Conservation (phyloP, 2,888 invertebrate genomes). For the Rhingia rostrata region DNA sequence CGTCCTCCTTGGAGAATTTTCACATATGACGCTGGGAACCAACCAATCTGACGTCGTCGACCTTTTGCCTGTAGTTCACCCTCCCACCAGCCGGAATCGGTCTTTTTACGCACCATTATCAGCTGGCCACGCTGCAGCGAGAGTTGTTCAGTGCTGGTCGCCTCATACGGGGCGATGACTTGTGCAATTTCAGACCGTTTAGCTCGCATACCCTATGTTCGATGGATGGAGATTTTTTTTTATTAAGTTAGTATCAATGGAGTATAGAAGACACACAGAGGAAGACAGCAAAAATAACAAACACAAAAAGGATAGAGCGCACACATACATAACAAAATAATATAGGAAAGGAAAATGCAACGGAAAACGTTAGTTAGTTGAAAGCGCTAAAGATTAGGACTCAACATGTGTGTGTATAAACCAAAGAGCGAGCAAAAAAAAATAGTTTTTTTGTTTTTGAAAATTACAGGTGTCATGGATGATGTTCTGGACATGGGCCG, state of each 20-base stretch:
- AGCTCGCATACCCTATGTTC: conserved; percentile 85
- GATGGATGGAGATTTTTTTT: conserved; percentile 10
- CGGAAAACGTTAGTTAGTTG: conserved; percentile 26
- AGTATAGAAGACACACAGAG: conserved; percentile 28
- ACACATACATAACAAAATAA: conserved; percentile 18
- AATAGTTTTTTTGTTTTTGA: conserved; percentile 58
- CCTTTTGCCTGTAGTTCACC: conserved; percentile 97
- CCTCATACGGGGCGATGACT: conserved; percentile 96
- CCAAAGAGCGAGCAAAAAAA: conserved; percentile 52
- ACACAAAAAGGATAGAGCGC: neutral
- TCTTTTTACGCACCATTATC: conserved; percentile 97
- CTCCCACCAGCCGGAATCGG: conserved; percentile 99
- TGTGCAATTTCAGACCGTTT: conserved; percentile 96
- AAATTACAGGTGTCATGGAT: conserved; percentile 83
- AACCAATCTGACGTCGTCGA: conserved; percentile 95
- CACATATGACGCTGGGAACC: conserved; percentile 99
- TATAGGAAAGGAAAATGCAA: conserved; percentile 51
- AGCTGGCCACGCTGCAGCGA: conserved; percentile 95
- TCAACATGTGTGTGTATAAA: conserved; percentile 36
- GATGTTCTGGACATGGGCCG: conserved; percentile 83
- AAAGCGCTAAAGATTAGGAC: conserved; percentile 45
- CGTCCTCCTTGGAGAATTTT: conserved; percentile 90
- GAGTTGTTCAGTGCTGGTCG: conserved; percentile 95
- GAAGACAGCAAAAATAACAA: conserved; percentile 37
- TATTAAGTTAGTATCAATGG: conserved; percentile 27